A percentile compares a stretch with the other conserved stretches of the same genome.
phyloP scores from a whole-genome alignment of 2,797 vertebrate species.

The Prunella strophiata region DNA sequence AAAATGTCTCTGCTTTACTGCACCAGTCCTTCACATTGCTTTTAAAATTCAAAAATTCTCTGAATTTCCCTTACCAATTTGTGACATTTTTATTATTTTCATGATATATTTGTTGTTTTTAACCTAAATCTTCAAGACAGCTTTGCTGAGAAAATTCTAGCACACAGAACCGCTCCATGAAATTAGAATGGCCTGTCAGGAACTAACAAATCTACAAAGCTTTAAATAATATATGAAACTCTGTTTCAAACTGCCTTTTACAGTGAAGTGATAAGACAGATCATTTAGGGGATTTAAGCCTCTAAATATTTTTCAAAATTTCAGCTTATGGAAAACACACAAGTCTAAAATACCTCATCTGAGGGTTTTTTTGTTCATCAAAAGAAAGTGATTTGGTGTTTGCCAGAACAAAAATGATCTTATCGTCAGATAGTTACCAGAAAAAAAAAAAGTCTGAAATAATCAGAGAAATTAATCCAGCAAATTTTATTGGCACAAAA shows the following conservation, averaged over 20 bases:
- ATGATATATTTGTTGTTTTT: slow-evolving; percentile 10
- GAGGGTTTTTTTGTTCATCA: accelerated
- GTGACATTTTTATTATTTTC: slow-evolving; percentile 9
- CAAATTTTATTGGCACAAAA: background rate
- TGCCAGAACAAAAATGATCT: background rate
- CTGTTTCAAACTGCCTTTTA: slow-evolving; percentile 26
- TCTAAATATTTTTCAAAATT: slow-evolving; percentile 21
- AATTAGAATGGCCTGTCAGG: slow-evolving; percentile 26
- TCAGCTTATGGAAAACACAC: background rate
- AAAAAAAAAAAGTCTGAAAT: background rate
- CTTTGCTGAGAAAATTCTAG: background rate
- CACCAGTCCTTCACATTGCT: background rate
- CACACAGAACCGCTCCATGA: background rate
- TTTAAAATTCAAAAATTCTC: background rate
- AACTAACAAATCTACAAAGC: slow-evolving; percentile 37
- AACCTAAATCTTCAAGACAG: background rate
- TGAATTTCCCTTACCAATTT: background rate
- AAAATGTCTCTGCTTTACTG: background rate
- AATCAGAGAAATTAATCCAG: background rate
- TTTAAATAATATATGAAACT: slow-evolving; percentile 62
- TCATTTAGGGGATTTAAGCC: background rate
- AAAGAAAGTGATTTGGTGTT: background rate
- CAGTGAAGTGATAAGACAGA: background rate
- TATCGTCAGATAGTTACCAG: background rate
- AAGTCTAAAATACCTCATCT: background rate